phyloP scores from a whole-genome alignment of 35 echinoderm and acorn worm species.

The Anneissia japonica region DNA sequence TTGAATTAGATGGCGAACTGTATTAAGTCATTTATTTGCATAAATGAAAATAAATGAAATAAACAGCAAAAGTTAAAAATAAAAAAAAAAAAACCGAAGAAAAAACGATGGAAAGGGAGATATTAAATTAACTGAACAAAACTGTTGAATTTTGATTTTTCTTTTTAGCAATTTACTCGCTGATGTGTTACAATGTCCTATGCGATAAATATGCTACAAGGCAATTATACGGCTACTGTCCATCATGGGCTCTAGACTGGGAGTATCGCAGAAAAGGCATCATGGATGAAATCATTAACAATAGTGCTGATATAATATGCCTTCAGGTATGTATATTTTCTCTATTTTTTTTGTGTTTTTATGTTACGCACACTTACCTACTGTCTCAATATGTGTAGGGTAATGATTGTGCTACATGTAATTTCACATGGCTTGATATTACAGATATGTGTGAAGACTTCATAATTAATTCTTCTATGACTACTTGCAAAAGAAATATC shows the following conservation, averaged over 20 bases:
- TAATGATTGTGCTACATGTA: no score
- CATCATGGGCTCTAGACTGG: constrained; percentile 85
- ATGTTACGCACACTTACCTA: no score
- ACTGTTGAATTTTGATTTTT: not conserved
- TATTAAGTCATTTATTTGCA: no score
- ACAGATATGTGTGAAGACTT: no score
- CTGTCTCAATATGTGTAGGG: no score
- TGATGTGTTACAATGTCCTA: constrained; percentile 97
- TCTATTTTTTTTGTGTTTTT: not conserved
- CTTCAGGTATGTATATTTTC: constrained; percentile 46
- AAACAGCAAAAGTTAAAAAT: no score
- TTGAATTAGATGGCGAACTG: not conserved
- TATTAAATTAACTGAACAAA: not conserved
- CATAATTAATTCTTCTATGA: no score
- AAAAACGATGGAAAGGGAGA: not conserved
- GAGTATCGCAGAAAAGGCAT: constrained; percentile 93
- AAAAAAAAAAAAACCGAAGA: no score
- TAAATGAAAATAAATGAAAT: no score
- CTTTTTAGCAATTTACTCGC: constrained; percentile 71
- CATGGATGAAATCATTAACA: constrained; percentile 79
- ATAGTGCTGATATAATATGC: constrained; percentile 81
- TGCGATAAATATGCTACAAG: constrained; percentile 96
- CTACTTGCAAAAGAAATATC: no score
- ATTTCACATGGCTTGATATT: no score
- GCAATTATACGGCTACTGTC: constrained; percentile 92